Conservation (phyloP, 1,140 invertebrate genomes). For the Agrilus planipennis region DNA sequence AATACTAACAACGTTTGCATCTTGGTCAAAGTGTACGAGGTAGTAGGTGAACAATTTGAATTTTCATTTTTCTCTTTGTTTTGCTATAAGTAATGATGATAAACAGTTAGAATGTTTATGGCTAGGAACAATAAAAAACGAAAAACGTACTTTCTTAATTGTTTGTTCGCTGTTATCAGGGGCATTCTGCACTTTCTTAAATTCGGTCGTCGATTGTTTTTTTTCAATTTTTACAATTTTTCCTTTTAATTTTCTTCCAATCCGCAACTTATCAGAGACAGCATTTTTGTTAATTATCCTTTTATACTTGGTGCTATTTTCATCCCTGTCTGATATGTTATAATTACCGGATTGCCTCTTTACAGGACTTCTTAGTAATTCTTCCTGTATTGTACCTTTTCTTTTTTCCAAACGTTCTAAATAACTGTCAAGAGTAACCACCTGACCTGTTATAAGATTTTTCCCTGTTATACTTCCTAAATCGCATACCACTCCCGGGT, state of each 20-base stretch:
- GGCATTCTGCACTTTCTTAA: too few relatives aligned
- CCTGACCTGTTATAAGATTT: constrained; percentile 5
- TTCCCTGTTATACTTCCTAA: neutral
- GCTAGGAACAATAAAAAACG: neutral
- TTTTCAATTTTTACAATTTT: too few relatives aligned
- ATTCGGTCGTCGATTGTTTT: too few relatives aligned
- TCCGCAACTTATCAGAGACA: neutral
- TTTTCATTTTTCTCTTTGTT: neutral
- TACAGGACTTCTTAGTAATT: neutral
- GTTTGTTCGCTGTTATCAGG: too few relatives aligned
- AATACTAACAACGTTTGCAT: neutral
- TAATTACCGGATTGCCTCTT: neutral
- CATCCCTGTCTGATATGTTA: neutral
- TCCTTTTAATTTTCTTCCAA: neutral
- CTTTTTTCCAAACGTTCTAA: neutral
- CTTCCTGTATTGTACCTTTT: neutral
- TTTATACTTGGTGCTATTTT: too few relatives aligned
- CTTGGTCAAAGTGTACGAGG: neutral
- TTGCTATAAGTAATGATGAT: neutral
- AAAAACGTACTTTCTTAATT: neutral
- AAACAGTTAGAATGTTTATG: neutral
- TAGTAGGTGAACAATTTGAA: neutral
- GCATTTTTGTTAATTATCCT: too few relatives aligned
- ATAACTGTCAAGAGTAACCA: constrained; percentile 2
- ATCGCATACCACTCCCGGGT: neutral